These are phyloP conservation scores for Ciona savignyi DNA, from an alignment of 23 tunicate species.

Conservation along the genomic window DNA sequence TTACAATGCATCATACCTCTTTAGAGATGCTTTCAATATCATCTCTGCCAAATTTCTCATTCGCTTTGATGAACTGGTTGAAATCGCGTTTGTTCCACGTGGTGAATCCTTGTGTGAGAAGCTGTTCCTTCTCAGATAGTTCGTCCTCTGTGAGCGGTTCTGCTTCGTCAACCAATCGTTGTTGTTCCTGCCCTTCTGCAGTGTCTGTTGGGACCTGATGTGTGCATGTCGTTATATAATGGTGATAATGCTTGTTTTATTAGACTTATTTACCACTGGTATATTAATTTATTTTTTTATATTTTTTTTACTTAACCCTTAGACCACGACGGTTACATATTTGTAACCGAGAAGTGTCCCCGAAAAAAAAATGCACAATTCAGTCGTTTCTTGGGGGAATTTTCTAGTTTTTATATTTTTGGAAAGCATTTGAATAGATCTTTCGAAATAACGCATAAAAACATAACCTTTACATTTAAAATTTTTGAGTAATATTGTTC, in stretches of 20 bases:
- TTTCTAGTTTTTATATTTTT: too few relatives aligned
- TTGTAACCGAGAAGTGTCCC: too few relatives aligned
- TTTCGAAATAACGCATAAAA: too few relatives aligned
- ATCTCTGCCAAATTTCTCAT: conserved; percentile 94
- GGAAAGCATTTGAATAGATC: too few relatives aligned
- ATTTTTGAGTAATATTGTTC: too few relatives aligned
- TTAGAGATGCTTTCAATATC: conserved; percentile 93
- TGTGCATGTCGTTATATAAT: too few relatives aligned
- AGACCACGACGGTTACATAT: too few relatives aligned
- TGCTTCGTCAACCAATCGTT: conserved; percentile 76
- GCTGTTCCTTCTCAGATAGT: conserved; percentile 69
- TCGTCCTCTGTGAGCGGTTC: conserved; percentile 76
- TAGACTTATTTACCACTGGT: neutral
- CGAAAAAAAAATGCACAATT: too few relatives aligned
- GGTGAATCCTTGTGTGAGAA: conserved; percentile 82
- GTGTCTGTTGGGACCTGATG: conserved; percentile 50
- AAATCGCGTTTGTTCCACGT: conserved; percentile 95
- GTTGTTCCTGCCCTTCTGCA: conserved; percentile 65
- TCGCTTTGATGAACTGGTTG: conserved; percentile 90
- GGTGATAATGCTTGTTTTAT: neutral
- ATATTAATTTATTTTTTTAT: neutral
- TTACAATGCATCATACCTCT: conserved; percentile 58
- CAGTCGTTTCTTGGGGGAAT: too few relatives aligned
- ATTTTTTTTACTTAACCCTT: neutral
- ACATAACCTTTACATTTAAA: too few relatives aligned